A percentile compares a stretch with the other conserved stretches of the same genome.
These are phyloP conservation scores for Xiphophorus couchianus DNA, from an alignment of 2,113 vertebrate genomes.

Conservation along the genomic window DNA sequence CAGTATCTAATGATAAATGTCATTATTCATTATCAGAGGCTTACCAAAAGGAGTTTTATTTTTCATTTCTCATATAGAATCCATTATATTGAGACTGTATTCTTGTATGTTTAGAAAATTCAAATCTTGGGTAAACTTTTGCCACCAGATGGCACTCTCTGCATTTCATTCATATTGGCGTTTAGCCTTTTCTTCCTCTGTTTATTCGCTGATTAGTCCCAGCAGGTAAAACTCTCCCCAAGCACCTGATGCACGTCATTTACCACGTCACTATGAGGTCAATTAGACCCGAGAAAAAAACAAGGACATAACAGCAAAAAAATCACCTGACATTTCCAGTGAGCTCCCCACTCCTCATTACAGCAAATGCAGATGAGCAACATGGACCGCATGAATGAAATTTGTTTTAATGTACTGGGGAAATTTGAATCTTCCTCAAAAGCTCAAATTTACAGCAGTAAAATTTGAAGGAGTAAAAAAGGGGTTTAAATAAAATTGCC, in stretches of 20 bases:
- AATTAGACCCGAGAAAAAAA: too few relatives aligned
- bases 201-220: background rate
- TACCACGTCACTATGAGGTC: background rate
- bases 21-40: too few relatives aligned
- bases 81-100: background rate
- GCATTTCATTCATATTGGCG: background rate
- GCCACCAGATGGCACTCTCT: slow-evolving; percentile 51
- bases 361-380: too few relatives aligned
- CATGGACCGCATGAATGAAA: too few relatives aligned
- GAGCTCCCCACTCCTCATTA: too few relatives aligned
- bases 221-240: background rate
- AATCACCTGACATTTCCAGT: too few relatives aligned
- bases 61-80: background rate
- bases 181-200: background rate
- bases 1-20: too few relatives aligned
- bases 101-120: background rate
- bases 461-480: too few relatives aligned
- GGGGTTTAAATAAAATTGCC: too few relatives aligned
- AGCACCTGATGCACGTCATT: background rate
- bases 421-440: background rate
- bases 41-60: too few relatives aligned
- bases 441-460: too few relatives aligned
- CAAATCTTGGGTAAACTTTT: background rate
- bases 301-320: too few relatives aligned
- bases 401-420: background rate